Conservation (phyloP, 2,888 invertebrate genomes). For the Girardia tigrina region DNA sequence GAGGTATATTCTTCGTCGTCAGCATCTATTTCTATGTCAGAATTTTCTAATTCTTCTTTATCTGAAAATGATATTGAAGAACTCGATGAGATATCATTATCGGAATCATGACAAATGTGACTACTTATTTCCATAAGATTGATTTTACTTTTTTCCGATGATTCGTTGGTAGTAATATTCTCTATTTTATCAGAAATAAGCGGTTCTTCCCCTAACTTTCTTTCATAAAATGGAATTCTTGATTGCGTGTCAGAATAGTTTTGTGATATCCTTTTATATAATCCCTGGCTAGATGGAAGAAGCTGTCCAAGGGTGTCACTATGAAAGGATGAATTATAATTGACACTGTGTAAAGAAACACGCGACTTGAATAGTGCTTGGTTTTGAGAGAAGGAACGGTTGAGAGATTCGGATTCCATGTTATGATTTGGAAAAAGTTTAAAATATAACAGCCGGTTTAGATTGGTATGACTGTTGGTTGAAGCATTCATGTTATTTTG, state of each 20-base stretch:
- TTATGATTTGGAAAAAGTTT: background rate
- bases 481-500: background rate
- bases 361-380: background rate
- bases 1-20: background rate
- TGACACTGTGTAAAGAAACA: background rate
- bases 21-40: background rate
- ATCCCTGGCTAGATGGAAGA: slow-evolving; percentile 18
- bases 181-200: background rate
- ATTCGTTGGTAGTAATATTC: background rate
- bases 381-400: background rate
- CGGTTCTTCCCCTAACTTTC: slow-evolving; percentile 24
- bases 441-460: background rate
- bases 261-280: background rate
- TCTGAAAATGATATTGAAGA: background rate
- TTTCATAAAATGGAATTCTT: slow-evolving; percentile 30
- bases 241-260: background rate
- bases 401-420: background rate
- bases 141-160: background rate
- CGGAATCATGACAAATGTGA: background rate
- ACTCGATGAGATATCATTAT: background rate
- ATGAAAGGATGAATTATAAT: background rate
- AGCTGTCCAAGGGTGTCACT: background rate
- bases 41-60: background rate
- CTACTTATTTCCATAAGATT: background rate
- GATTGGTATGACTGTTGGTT: background rate